Percentiles rank a stretch among this genome's conserved stretches.
phyloP scores from a whole-genome alignment of 1,140 invertebrate species.

The Drosophila triauraria region DNA sequence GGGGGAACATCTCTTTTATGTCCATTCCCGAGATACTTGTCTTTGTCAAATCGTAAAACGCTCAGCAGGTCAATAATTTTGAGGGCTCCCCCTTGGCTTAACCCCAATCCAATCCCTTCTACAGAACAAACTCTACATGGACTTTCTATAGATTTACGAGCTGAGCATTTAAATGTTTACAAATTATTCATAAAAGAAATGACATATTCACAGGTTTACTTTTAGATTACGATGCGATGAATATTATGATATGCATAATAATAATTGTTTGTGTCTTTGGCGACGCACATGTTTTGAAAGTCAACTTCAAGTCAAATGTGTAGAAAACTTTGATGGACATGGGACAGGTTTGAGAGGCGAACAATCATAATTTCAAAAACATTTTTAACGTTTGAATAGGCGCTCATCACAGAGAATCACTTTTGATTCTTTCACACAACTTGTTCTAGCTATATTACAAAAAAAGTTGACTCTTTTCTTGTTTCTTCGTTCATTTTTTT shows the following conservation, averaged over 20 bases:
- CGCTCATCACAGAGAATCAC: slow-evolving; percentile 5
- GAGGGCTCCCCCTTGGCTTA: slow-evolving; percentile 11
- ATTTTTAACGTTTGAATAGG: slow-evolving; percentile 21
- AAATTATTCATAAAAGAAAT: slow-evolving; percentile 57
- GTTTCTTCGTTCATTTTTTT: slow-evolving; percentile 25
- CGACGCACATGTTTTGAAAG: slow-evolving; percentile 69
- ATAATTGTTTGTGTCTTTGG: slow-evolving; percentile 25
- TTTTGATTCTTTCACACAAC: slow-evolving; percentile 21
- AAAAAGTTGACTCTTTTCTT: slow-evolving; percentile 25
- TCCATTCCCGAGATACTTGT: slow-evolving; percentile 13
- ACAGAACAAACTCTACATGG: slow-evolving; percentile 16
- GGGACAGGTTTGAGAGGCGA: slow-evolving; percentile 19
- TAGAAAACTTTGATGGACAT: slow-evolving; percentile 60
- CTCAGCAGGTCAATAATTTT: slow-evolving; percentile 52
- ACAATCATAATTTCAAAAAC: slow-evolving; percentile 18
- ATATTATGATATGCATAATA: slow-evolving; percentile 68
- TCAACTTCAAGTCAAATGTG: slow-evolving; percentile 45
- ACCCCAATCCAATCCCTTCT: slow-evolving; percentile 6
- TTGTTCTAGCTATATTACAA: slow-evolving; percentile 16
- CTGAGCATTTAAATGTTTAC: slow-evolving; percentile 52
- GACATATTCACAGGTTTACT: slow-evolving; percentile 36
- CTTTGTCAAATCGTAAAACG: slow-evolving; percentile 43
- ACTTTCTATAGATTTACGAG: slow-evolving; percentile 73
- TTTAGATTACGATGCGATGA: slow-evolving; percentile 40
- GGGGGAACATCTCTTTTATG: slow-evolving; percentile 9